Evolutionary conservation across 2,888 invertebrate species (phyloP).

Genomic region (Drosophila ezoana): DNA sequence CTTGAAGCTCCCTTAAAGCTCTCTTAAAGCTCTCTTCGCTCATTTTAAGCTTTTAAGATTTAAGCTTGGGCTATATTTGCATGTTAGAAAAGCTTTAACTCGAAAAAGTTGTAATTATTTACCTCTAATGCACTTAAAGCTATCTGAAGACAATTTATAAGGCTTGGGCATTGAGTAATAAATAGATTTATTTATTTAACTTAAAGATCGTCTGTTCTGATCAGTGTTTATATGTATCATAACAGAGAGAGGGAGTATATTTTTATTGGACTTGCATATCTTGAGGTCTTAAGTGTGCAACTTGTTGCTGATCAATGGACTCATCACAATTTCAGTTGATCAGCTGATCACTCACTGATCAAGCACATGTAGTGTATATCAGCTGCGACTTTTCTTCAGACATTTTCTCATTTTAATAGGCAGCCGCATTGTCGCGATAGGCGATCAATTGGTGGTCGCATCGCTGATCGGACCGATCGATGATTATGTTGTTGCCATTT

Average conservation of each 20-base stretch:
- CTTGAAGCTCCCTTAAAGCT: too few species aligned
- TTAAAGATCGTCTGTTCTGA: too few species aligned
- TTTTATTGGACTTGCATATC: background rate
- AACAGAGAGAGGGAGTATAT: too few species aligned
- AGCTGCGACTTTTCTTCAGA: slow-evolving; percentile 7
- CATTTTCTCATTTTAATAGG: slow-evolving; percentile 55
- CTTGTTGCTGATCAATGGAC: background rate
- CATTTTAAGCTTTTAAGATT: too few species aligned
- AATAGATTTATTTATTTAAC: too few species aligned
- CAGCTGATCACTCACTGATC: background rate
- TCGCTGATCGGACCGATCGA: slow-evolving; percentile 35
- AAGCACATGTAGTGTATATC: slow-evolving; percentile 30
- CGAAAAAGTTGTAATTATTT: background rate
- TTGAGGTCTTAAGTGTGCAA: too few species aligned
- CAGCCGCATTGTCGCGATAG: slow-evolving; percentile 57
- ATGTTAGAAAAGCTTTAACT: background rate
- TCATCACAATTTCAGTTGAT: background rate
- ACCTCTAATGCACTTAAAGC: too few species aligned
- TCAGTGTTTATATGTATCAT: too few species aligned
- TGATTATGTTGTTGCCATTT: slow-evolving; percentile 75
- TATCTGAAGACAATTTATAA: too few species aligned
- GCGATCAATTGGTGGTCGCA: slow-evolving; percentile 49
- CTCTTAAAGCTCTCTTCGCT: too few species aligned
- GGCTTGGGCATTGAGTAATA: too few species aligned
- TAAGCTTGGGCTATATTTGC: background rate